Conservation (phyloP, 2,888 invertebrate genomes). For the Drosophila colorata region DNA sequence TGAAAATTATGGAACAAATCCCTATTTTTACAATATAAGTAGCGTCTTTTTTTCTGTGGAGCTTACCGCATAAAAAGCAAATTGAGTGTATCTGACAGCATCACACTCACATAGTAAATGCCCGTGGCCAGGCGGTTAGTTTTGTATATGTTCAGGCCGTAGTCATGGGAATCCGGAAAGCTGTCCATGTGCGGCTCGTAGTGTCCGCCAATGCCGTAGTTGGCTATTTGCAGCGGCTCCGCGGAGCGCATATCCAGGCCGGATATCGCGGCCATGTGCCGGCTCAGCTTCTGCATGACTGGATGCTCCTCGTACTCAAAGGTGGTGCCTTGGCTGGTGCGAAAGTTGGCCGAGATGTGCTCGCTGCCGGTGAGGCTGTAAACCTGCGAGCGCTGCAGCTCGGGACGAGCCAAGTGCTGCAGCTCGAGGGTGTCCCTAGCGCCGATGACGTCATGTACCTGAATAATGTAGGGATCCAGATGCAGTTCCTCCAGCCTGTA, state of each 20-base stretch:
- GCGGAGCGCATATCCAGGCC: slow-evolving; percentile 87
- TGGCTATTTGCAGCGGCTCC: slow-evolving; percentile 89
- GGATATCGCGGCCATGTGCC: slow-evolving; percentile 89
- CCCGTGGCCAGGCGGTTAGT: slow-evolving; percentile 99
- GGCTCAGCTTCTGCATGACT: slow-evolving; percentile 82
- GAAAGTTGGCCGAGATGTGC: slow-evolving; percentile 89
- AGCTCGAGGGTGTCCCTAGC: slow-evolving; percentile 86
- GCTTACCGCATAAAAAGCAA: too few relatives aligned
- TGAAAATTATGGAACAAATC: too few relatives aligned
- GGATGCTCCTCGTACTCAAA: slow-evolving; percentile 76
- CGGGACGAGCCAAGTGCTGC: slow-evolving; percentile 86
- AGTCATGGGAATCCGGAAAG: slow-evolving; percentile 63
- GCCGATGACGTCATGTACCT: slow-evolving; percentile 87
- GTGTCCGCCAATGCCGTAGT: slow-evolving; percentile 90
- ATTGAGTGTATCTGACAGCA: too few relatives aligned
- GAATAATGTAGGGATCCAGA: slow-evolving; percentile 86
- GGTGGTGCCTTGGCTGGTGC: slow-evolving; percentile 89
- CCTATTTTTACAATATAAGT: too few relatives aligned
- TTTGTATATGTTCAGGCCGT: slow-evolving; percentile 74
- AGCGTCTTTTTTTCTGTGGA: too few relatives aligned
- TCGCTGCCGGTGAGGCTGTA: slow-evolving; percentile 95
- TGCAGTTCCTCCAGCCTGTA: slow-evolving; percentile 86
- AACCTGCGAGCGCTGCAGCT: slow-evolving; percentile 86
- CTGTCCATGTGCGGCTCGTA: slow-evolving; percentile 88
- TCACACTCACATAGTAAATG: slow-evolving; percentile 93